phyloP scores from a whole-genome alignment of 92 coral and sea anemone species.

The Phenganax stokvisi region DNA sequence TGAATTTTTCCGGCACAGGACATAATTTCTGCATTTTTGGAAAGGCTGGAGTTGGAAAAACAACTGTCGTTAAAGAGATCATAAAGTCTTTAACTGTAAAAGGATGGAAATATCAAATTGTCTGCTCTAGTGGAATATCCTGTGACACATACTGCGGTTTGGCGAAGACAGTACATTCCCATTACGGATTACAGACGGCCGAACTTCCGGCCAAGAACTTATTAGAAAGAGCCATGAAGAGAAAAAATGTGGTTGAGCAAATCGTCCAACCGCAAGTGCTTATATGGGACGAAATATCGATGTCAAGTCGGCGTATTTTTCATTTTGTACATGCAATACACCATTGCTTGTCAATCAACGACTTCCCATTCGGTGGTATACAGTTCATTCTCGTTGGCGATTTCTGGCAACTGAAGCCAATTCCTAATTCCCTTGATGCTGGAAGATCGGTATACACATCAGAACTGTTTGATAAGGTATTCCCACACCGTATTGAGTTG shows the following conservation, averaged over 20 bases:
- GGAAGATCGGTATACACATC: not conserved
- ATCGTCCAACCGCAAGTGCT: not conserved
- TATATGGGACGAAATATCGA: slow-evolving; percentile 10
- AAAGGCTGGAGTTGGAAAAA: slow-evolving; percentile 14
- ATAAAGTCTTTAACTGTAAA: not conserved
- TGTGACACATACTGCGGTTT: slow-evolving; percentile 12
- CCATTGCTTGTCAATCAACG: not conserved
- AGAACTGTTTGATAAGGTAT: slow-evolving; percentile 9
- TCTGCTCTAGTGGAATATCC: slow-evolving; percentile 19
- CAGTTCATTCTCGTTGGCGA: slow-evolving; percentile 18
- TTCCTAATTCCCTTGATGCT: slow-evolving; percentile 7
- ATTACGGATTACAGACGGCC: not conserved
- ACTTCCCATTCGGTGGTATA: not conserved
- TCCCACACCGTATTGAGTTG: slow-evolving; percentile 13
- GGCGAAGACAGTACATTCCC: slow-evolving; percentile 30
- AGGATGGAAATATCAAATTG: slow-evolving; percentile 26
- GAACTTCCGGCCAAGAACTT: slow-evolving; percentile 21
- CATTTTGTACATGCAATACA: slow-evolving; percentile 13
- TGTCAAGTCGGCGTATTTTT: slow-evolving; percentile 19
- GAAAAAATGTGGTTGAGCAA: slow-evolving; percentile 1
- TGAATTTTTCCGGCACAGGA: not conserved
- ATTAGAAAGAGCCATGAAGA: not conserved
- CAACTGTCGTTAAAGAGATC: slow-evolving; percentile 1
- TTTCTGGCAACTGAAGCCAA: slow-evolving; percentile 12
- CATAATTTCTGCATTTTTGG: slow-evolving; percentile 21